Conservation (phyloP, 2,113 vertebrate species). For the Thalassarche chlororhynchos region DNA sequence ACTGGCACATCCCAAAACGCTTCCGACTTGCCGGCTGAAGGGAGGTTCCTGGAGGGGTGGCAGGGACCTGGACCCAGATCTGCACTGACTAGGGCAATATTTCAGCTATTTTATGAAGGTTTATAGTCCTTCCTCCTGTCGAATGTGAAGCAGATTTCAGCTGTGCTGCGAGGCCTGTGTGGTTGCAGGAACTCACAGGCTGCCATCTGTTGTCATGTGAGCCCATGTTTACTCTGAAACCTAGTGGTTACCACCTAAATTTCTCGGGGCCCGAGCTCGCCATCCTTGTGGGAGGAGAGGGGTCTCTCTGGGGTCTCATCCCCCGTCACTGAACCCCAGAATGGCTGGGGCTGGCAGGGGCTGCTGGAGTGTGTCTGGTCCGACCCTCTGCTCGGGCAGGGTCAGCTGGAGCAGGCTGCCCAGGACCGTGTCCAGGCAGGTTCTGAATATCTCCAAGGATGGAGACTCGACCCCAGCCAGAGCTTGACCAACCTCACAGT, state of each 20-base stretch:
- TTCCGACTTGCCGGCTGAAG: background rate
- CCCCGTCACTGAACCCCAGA: background rate
- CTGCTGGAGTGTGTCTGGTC: background rate
- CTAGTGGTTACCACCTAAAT: background rate
- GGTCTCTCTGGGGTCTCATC: too few species aligned
- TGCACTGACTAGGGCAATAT: too few species aligned
- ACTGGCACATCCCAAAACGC: background rate
- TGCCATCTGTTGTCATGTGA: accelerated
- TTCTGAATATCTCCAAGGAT: background rate
- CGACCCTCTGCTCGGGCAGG: background rate
- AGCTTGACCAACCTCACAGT: background rate
- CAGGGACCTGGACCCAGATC: background rate
- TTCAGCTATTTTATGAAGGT: background rate
- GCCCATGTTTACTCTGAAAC: background rate
- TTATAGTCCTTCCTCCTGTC: background rate
- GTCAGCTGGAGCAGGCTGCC: background rate
- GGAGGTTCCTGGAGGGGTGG: background rate
- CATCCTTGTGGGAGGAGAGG: too few species aligned
- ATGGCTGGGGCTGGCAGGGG: background rate
- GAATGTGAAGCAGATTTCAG: too few species aligned
- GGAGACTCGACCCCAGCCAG: background rate
- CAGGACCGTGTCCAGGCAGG: background rate
- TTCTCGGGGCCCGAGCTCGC: background rate
- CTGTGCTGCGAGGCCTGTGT: background rate
- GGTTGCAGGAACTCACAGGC: background rate